phyloP scores from a whole-genome alignment of 2,888 invertebrate genomes.

The Heliconius hortense region DNA sequence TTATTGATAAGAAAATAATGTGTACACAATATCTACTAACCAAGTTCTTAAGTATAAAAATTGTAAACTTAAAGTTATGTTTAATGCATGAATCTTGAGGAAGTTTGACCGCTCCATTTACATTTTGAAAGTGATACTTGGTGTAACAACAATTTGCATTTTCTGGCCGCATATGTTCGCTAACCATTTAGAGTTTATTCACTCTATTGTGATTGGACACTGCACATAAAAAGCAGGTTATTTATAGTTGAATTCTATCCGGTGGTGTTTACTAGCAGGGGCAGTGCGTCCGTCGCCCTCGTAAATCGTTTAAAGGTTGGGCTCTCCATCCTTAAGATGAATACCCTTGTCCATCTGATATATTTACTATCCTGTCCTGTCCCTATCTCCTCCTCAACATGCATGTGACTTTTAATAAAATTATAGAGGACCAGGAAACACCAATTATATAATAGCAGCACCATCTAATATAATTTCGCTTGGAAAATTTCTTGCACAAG shows the following conservation, averaged over 20 bases:
- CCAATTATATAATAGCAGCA: background rate
- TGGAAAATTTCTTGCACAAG: conserved; percentile 31
- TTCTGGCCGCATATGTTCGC: conserved; percentile 58
- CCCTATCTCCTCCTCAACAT: conserved; percentile 32
- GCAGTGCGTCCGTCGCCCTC: conserved; percentile 64
- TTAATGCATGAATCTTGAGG: conserved; percentile 75
- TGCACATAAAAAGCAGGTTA: conserved; percentile 38
- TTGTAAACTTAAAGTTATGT: conserved; percentile 62
- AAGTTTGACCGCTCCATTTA: conserved; percentile 75
- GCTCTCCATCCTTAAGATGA: conserved; percentile 76
- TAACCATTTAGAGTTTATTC: conserved; percentile 52
- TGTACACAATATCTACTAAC: conserved; percentile 53
- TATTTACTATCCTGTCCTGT: conserved; percentile 74
- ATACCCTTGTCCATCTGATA: conserved; percentile 76
- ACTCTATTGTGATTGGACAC: conserved; percentile 23
- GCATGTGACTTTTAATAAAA: conserved; percentile 25
- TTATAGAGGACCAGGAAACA: conserved; percentile 5
- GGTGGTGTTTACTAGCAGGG: conserved; percentile 55
- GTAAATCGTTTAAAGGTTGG: conserved; percentile 80
- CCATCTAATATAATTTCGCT: conserved; percentile 16
- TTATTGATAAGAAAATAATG: conserved; percentile 10
- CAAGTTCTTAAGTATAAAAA: conserved; percentile 69
- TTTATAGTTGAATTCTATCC: conserved; percentile 45
- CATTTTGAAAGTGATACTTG: conserved; percentile 70
- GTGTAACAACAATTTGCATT: conserved; percentile 67